A percentile compares a stretch with the other conserved stretches of the same genome.
Conservation (phyloP, 2,113 vertebrate genomes). For the Neodontobutis hainanensis region DNA sequence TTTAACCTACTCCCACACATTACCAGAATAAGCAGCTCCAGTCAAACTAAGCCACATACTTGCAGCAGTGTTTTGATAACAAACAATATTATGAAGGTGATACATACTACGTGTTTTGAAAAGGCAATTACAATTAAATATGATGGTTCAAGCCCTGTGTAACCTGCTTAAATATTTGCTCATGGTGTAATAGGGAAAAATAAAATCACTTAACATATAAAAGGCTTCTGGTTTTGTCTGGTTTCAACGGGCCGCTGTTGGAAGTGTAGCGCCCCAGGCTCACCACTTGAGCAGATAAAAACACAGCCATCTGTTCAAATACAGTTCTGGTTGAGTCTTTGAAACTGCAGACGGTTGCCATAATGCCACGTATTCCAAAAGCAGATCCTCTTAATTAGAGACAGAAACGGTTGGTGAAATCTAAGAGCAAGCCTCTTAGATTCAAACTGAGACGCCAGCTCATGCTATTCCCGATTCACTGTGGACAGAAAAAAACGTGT, state of each 20-base stretch:
- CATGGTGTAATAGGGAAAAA: not conserved
- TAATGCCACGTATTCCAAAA: slow-evolving; percentile 54
- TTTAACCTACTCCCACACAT: no score
- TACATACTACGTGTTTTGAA: no score
- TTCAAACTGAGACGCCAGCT: slow-evolving; percentile 24
- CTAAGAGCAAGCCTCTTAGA: slow-evolving; percentile 36
- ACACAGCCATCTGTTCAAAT: slow-evolving; percentile 74
- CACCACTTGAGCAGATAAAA: slow-evolving; percentile 39
- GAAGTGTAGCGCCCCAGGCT: not conserved
- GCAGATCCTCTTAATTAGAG: slow-evolving; percentile 71
- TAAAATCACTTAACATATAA: not conserved
- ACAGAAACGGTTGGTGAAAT: slow-evolving; percentile 53
- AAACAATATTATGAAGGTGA: no score
- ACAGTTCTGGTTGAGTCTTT: slow-evolving; percentile 33
- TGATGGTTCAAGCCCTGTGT: no score
- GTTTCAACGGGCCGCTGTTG: not conserved
- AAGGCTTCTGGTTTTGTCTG: not conserved
- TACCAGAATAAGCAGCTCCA: no score
- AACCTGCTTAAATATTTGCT: no score
- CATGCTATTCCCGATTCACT: no score
- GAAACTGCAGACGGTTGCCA: slow-evolving; percentile 30
- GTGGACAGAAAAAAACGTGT: no score
- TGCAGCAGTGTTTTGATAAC: no score
- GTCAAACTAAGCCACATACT: no score
- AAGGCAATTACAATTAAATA: no score